Evolutionary conservation across 2,888 invertebrate genomes (phyloP).

Genomic region (Polyommatus icarus): DNA sequence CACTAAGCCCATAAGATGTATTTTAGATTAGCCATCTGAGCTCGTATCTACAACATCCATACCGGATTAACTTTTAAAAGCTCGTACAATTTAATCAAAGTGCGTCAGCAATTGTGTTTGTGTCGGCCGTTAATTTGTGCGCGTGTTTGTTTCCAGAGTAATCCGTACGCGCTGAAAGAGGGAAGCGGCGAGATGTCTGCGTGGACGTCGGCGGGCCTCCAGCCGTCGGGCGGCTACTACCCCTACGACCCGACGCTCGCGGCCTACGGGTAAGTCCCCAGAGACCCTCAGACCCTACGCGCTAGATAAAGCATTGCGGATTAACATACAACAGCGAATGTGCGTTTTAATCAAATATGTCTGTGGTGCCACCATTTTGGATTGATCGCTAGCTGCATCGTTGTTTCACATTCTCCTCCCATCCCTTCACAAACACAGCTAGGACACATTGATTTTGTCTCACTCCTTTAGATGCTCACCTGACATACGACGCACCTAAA

Average conservation of each 20-base stretch:
- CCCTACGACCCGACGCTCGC: conserved; percentile 95
- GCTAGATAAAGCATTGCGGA: conserved; percentile 73
- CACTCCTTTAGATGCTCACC: background rate
- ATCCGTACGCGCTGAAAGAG: conserved; percentile 93
- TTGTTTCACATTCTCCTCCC: background rate
- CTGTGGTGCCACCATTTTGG: conserved; percentile 57
- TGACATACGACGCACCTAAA: background rate
- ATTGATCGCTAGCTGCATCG: conserved; percentile 20
- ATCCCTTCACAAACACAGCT: background rate
- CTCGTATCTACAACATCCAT: conserved; percentile 15
- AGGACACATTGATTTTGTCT: background rate
- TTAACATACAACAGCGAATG: conserved; percentile 76
- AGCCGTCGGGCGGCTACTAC: conserved; percentile 95
- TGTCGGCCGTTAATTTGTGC: background rate
- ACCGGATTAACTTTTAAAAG: conserved; percentile 19
- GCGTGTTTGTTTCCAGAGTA: conserved; percentile 85
- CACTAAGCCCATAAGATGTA: background rate
- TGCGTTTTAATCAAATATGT: conserved; percentile 64
- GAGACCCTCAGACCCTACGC: conserved; percentile 61
- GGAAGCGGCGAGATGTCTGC: conserved; percentile 93
- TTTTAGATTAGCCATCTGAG: conserved; percentile 20
- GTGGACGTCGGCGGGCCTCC: conserved; percentile 94
- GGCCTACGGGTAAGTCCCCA: conserved; percentile 92
- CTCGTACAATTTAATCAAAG: conserved; percentile 13
- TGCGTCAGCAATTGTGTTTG: background rate